Conservation (phyloP, 1,140 invertebrate species). For the Drosophila miranda region DNA sequence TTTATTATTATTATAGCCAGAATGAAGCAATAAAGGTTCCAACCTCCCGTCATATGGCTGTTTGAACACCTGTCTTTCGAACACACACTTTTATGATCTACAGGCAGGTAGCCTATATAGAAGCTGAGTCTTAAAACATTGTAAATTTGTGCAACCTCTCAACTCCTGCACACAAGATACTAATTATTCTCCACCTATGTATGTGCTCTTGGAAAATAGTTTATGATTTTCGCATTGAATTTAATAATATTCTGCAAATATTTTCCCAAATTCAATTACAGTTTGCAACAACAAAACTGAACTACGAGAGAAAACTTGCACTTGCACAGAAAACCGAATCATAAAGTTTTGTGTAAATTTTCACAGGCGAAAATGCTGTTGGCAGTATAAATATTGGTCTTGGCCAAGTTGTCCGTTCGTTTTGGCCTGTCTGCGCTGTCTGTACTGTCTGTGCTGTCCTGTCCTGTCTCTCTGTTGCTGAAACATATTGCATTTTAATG, state of each 20-base stretch:
- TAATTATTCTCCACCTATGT: no score
- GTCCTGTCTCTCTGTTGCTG: conserved; percentile 37
- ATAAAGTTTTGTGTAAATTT: conserved; percentile 31
- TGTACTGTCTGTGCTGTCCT: no score
- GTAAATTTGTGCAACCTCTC: no score
- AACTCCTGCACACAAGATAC: no score
- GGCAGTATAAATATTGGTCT: conserved; percentile 56
- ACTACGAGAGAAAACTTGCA: conserved; percentile 27
- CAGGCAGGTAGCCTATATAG: no score
- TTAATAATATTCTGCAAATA: conserved; percentile 18
- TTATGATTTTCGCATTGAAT: conserved; percentile 12
- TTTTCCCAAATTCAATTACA: conserved; percentile 19
- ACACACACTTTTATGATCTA: no score
- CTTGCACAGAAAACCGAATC: conserved; percentile 40
- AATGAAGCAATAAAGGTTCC: no score
- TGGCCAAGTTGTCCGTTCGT: conserved; percentile 22
- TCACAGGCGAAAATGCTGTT: conserved; percentile 48
- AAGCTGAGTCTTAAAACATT: no score
- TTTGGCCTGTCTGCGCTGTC: not conserved
- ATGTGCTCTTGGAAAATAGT: no score
- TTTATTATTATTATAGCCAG: no score
- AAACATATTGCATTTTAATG: conserved; percentile 81
- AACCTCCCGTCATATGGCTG: no score
- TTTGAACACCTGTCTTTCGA: no score
- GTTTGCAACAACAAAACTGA: conserved; percentile 12